Conservation (phyloP, 1,140 invertebrate genomes). For the Procambarus virginalis region DNA sequence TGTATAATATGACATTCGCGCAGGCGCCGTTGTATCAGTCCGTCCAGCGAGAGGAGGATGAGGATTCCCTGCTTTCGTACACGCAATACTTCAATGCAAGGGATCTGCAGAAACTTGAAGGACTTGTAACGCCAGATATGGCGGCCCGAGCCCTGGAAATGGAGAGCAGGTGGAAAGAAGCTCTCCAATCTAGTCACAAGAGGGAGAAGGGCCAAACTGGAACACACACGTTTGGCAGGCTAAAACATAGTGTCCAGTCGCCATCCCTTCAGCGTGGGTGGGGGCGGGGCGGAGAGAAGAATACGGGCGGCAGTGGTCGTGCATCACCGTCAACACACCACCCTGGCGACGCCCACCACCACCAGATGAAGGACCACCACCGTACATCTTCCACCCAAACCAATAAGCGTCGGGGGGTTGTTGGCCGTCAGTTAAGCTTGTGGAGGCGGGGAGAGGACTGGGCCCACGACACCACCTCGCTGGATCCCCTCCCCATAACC, state of each 20-base stretch:
- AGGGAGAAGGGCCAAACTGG: neutral
- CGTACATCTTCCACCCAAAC: conserved; percentile 27
- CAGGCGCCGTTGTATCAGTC: neutral
- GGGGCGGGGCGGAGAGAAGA: neutral
- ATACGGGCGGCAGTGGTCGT: neutral
- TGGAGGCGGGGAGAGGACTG: neutral
- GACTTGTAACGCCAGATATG: neutral
- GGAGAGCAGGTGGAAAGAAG: neutral
- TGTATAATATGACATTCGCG: conserved; percentile 5
- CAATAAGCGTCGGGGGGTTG: conserved; percentile 32
- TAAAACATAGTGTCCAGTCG: neutral
- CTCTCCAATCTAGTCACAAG: neutral
- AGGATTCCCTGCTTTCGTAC: neutral
- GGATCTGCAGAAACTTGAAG: conserved; percentile 27
- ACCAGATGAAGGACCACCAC: conserved; percentile 11
- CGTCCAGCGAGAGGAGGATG: neutral
- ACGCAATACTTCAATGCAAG: neutral
- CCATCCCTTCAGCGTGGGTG: neutral
- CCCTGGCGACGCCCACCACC: neutral
- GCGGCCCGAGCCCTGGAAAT: neutral
- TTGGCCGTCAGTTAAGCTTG: conserved; percentile 15
- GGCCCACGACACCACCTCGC: conserved; percentile 5
- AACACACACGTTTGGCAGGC: neutral
- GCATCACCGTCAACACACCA: conserved; percentile 1
- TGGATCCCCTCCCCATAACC: neutral